phyloP scores from a whole-genome alignment of 2,113 vertebrate genomes.

The Rynchops niger region DNA sequence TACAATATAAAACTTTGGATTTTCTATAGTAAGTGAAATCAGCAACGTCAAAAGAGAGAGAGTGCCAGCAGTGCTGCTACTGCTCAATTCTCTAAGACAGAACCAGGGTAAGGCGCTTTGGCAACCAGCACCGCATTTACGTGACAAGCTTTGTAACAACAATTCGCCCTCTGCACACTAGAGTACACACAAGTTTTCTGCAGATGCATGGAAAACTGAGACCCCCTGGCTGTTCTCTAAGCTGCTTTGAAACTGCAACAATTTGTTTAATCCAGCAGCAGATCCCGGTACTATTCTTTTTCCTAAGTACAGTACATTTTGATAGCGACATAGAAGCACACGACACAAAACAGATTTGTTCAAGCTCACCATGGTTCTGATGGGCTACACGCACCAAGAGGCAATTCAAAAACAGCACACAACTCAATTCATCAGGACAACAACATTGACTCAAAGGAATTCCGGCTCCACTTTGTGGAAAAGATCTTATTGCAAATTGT shows the following conservation, averaged over 20 bases:
- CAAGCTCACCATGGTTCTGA: slow-evolving; percentile 19
- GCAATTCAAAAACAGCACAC: slow-evolving; percentile 18
- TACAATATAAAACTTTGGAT: slow-evolving; percentile 25
- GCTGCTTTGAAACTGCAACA: slow-evolving; percentile 9
- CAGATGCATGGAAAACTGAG: slow-evolving; percentile 8
- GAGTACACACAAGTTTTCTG: neutral
- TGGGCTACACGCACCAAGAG: neutral
- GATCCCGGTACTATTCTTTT: neutral
- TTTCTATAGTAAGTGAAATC: slow-evolving; percentile 10
- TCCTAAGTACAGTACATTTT: slow-evolving; percentile 45
- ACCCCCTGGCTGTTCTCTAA: neutral
- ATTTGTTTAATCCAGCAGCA: slow-evolving; percentile 16
- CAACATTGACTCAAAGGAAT: slow-evolving; percentile 5
- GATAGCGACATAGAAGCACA: slow-evolving; percentile 21
- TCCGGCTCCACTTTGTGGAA: neutral
- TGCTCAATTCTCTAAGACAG: neutral
- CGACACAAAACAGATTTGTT: neutral
- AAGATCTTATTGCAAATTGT: slow-evolving; percentile 37
- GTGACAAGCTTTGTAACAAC: neutral
- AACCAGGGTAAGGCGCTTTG: slow-evolving; percentile 46
- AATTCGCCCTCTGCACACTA: neutral
- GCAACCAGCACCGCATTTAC: slow-evolving; percentile 64
- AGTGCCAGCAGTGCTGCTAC: neutral
- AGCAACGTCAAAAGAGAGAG: neutral
- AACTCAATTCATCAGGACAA: slow-evolving; percentile 1